phyloP scores from a whole-genome alignment of 1,140 invertebrate species.

The Drosophila saltans region DNA sequence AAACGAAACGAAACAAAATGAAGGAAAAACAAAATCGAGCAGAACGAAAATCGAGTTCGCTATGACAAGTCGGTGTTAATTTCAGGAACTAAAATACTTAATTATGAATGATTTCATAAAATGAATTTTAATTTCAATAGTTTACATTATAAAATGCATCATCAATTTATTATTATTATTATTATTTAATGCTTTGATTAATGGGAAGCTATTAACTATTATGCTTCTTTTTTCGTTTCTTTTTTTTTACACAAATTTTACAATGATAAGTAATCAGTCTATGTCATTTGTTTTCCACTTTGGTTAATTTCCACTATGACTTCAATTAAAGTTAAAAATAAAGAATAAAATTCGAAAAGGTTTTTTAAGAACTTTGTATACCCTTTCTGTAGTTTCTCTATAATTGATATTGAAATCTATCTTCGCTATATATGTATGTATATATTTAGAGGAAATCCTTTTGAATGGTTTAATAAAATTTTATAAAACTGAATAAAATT shows the following conservation, averaged over 20 bases:
- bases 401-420: too few relatives aligned
- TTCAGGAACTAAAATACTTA: not conserved
- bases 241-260: not conserved
- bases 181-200: not conserved
- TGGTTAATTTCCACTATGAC: conserved; percentile 10
- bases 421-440: too few relatives aligned
- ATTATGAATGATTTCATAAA: conserved; percentile 8
- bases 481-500: too few relatives aligned
- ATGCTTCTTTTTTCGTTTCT: not conserved
- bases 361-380: not conserved
- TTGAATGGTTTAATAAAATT: too few relatives aligned
- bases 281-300: not conserved
- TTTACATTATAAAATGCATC: not conserved
- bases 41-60: not conserved
- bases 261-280: conserved; percentile 12
- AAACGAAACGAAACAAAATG: not conserved
- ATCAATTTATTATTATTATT: conserved; percentile 5
- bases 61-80: conserved; percentile 11
- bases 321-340: conserved; percentile 1
- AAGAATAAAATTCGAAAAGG: not conserved
- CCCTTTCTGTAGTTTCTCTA: not conserved
- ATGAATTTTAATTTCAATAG: not conserved
- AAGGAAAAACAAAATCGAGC: conserved; percentile 4
- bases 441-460: too few relatives aligned
- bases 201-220: conserved; percentile 2